Percentiles rank a stretch among this genome's conserved stretches.
Conservation (phyloP, 2,113 vertebrate species). For the Mixornis gularis region DNA sequence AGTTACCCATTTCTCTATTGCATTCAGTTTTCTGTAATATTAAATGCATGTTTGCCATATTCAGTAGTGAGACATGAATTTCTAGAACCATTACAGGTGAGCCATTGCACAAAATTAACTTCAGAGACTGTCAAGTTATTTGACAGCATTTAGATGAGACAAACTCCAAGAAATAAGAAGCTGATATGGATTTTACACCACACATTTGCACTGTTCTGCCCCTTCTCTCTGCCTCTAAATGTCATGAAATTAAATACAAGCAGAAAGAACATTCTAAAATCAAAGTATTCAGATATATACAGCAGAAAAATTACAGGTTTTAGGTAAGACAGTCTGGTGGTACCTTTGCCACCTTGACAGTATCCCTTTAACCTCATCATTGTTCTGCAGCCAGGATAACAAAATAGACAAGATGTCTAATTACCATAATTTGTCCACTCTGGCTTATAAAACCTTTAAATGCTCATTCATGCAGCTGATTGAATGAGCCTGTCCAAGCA, state of each 20-base stretch:
- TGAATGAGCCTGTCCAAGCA: slow-evolving; percentile 25
- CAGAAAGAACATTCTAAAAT: neutral
- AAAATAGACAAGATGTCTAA: slow-evolving; percentile 27
- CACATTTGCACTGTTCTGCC: neutral
- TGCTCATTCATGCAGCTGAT: slow-evolving; percentile 41
- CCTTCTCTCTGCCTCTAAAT: neutral
- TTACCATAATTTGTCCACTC: slow-evolving; percentile 27
- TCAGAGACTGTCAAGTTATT: neutral
- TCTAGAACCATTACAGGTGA: neutral
- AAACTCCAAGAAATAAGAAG: neutral
- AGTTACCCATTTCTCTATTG: neutral
- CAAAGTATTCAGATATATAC: neutral
- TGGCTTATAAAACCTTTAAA: neutral
- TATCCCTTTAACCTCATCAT: slow-evolving; percentile 20
- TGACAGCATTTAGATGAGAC: neutral
- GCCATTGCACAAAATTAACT: neutral
- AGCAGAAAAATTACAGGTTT: neutral
- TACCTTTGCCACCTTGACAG: neutral
- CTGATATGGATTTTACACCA: neutral
- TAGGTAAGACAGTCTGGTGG: neutral
- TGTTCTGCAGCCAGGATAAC: neutral
- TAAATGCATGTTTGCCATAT: neutral
- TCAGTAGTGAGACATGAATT: neutral
- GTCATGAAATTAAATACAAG: neutral
- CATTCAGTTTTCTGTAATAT: neutral